Percentiles rank a stretch among this genome's conserved stretches.
Conservation (phyloP, 2,888 invertebrate species). For the Agonum fuliginosum region DNA sequence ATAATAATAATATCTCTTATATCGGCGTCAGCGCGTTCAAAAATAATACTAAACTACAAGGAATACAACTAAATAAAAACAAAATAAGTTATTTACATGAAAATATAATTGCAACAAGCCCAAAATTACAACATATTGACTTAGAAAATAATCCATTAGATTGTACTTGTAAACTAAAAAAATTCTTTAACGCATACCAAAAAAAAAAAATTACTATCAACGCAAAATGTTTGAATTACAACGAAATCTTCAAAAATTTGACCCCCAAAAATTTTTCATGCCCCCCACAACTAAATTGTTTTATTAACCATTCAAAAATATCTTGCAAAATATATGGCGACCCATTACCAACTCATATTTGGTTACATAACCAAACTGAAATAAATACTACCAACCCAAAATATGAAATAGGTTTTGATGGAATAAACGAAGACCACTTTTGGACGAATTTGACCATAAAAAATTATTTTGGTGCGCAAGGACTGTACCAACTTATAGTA, state of each 20-base stretch:
- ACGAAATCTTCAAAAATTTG: neutral
- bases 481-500: neutral
- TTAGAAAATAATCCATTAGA: neutral
- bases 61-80: neutral
- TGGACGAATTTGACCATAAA: neutral
- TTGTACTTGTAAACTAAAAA: neutral
- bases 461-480: neutral
- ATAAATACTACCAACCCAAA: neutral
- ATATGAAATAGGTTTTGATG: neutral
- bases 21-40: neutral
- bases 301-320: neutral
- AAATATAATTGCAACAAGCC: neutral
- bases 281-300: neutral
- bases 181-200: neutral
- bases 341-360: neutral
- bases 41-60: neutral
- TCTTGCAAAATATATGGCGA: neutral
- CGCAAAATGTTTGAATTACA: neutral
- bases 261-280: neutral
- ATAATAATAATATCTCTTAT: neutral
- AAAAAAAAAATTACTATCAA: neutral
- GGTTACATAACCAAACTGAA: neutral
- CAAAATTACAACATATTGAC: neutral
- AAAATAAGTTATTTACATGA: neutral
- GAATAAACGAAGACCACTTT: neutral